Evolutionary conservation across 2,113 vertebrate species (phyloP).

Genomic region (Caretta caretta): DNA sequence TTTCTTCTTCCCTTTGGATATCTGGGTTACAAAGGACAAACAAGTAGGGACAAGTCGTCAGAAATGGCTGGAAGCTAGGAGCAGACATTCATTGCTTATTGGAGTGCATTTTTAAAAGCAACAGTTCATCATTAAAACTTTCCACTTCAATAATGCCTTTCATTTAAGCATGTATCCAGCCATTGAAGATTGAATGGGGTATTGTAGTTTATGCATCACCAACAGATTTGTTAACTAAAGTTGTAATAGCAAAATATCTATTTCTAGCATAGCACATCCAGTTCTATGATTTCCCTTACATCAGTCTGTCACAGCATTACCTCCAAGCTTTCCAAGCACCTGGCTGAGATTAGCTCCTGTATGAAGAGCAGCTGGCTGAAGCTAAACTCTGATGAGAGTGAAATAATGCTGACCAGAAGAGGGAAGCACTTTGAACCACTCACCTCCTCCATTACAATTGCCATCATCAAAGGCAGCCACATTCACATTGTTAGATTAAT

Average conservation of each 20-base stretch:
- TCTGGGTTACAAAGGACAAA: conserved; percentile 77
- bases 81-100: not conserved
- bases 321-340: not conserved
- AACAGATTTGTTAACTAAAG: not conserved
- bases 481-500: not conserved
- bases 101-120: not conserved
- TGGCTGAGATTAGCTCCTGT: not conserved
- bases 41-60: not conserved
- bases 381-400: not conserved
- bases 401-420: not conserved
- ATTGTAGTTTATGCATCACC: not conserved
- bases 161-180: not conserved
- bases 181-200: not conserved
- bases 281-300: not conserved
- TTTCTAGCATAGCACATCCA: not conserved
- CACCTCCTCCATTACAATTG: not conserved
- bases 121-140: not conserved
- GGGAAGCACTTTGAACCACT: not conserved
- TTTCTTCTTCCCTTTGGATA: conserved; percentile 97
- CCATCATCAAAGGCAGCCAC: not conserved
- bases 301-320: not conserved
- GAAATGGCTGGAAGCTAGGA: not conserved
- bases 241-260: not conserved
- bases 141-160: not conserved
- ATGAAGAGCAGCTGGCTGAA: not conserved